Percentiles rank a stretch among this genome's conserved stretches.
These are phyloP conservation scores for Mastigias papua DNA, from an alignment of 30 jellyfish, hydroid and myxozoan species.

Conservation along the genomic window DNA sequence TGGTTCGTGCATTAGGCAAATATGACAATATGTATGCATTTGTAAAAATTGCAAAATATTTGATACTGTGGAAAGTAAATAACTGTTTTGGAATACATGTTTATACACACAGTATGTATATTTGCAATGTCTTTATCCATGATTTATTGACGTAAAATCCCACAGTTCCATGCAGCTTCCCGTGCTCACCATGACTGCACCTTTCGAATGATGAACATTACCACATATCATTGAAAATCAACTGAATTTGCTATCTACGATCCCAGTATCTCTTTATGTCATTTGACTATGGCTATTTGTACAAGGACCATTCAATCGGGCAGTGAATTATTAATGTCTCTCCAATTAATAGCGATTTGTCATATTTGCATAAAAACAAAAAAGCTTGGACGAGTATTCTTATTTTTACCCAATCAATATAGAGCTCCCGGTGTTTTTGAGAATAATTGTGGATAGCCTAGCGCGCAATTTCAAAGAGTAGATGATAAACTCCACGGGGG, in stretches of 20 bases:
- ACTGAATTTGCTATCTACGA: constrained; percentile 27
- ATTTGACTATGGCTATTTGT: not conserved
- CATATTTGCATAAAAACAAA: constrained; percentile 66
- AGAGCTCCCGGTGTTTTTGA: constrained; percentile 63
- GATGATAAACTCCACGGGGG: constrained; percentile 94
- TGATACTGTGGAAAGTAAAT: no score
- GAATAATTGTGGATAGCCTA: constrained; percentile 78
- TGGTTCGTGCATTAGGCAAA: no score
- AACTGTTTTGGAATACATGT: no score
- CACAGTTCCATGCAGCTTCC: not conserved
- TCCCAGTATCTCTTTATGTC: constrained; percentile 1
- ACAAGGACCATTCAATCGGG: constrained; percentile 63
- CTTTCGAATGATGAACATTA: not conserved
- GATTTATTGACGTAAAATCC: not conserved
- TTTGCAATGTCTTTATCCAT: not conserved
- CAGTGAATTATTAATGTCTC: constrained; percentile 72
- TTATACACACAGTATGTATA: not conserved
- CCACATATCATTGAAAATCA: constrained; percentile 43
- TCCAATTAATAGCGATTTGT: constrained; percentile 74
- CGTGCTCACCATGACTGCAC: not conserved
- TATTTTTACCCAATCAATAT: constrained; percentile 52
- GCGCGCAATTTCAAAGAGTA: constrained; percentile 87
- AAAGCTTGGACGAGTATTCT: constrained; percentile 35
- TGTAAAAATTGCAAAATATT: no score
- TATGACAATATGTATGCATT: no score